These are phyloP conservation scores for Pelodiscus sinensis DNA, from an alignment of 2,113 vertebrate genomes.

Conservation along the genomic window DNA sequence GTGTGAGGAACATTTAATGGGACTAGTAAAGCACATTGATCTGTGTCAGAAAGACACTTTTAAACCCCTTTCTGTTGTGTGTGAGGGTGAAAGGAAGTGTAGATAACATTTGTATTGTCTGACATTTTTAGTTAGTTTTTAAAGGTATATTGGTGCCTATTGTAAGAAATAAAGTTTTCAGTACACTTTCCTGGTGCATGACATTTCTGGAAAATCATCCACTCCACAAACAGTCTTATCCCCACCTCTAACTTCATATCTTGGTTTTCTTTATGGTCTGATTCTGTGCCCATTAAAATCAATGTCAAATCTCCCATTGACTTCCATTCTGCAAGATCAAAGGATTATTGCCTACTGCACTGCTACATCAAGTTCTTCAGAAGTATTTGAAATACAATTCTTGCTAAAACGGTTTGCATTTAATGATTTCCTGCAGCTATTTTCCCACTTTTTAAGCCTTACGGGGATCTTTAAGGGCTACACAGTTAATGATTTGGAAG, in stretches of 20 bases:
- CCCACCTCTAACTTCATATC: not conserved
- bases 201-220: not conserved
- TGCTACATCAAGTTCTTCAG: not conserved
- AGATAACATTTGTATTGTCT: not conserved
- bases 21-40: not conserved
- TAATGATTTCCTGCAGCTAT: not conserved
- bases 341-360: no score
- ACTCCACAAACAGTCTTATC: not conserved
- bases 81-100: not conserved
- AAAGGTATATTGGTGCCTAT: not conserved
- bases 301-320: not conserved
- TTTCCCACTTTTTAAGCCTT: not conserved
- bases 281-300: not conserved
- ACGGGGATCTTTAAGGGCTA: not conserved
- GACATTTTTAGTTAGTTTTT: not conserved
- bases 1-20: not conserved
- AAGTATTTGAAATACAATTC: rapidly evolving
- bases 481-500: not conserved
- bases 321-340: not conserved
- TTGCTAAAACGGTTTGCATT: not conserved
- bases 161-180: not conserved
- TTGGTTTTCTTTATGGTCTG: not conserved
- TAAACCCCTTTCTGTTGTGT: not conserved
- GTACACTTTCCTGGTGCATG: not conserved
- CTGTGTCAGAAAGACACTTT: not conserved